phyloP scores from a whole-genome alignment of 2,797 vertebrate species.

The Chelmon rostratus region DNA sequence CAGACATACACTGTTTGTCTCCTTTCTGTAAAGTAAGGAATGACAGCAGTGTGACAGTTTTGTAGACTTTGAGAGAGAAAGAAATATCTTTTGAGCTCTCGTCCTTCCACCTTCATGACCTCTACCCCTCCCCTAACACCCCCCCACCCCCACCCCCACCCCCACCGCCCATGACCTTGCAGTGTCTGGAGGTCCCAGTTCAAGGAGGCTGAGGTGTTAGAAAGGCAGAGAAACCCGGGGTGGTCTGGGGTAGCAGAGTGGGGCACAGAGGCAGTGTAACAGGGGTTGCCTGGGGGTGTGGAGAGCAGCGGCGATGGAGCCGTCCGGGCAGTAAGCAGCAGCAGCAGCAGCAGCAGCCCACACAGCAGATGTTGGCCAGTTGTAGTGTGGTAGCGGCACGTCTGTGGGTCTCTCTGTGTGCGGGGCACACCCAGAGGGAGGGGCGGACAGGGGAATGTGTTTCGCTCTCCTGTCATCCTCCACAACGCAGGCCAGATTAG shows the following conservation, averaged over 20 bases:
- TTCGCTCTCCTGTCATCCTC: constrained; percentile 85
- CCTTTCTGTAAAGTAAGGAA: background rate
- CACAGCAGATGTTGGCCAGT: constrained; percentile 86
- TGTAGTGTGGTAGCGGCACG: constrained; percentile 73
- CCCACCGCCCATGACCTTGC: constrained; percentile 72
- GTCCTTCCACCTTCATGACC: constrained; percentile 4
- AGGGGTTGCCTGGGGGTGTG: constrained; percentile 61
- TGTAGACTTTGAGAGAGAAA: background rate
- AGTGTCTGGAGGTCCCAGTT: constrained; percentile 52
- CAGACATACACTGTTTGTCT: background rate
- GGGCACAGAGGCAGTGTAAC: constrained; percentile 50
- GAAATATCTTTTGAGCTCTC: constrained; percentile 13
- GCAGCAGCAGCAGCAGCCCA: constrained; percentile 62
- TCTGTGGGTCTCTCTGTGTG: constrained; percentile 69
- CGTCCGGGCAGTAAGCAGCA: constrained; percentile 42
- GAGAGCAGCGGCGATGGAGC: constrained; percentile 49
- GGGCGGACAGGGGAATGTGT: constrained; percentile 74
- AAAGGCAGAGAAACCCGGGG: constrained; percentile 55
- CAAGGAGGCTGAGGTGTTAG: constrained; percentile 73
- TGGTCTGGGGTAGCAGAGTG: constrained; percentile 46
- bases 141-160: no score
- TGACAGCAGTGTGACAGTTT: background rate
- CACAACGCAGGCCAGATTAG: constrained; percentile 85
- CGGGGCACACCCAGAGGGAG: constrained; percentile 80
- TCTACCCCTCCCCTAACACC: background rate